Conservation (phyloP, 2,888 invertebrate genomes). For the Yponomeuta plumbellus region DNA sequence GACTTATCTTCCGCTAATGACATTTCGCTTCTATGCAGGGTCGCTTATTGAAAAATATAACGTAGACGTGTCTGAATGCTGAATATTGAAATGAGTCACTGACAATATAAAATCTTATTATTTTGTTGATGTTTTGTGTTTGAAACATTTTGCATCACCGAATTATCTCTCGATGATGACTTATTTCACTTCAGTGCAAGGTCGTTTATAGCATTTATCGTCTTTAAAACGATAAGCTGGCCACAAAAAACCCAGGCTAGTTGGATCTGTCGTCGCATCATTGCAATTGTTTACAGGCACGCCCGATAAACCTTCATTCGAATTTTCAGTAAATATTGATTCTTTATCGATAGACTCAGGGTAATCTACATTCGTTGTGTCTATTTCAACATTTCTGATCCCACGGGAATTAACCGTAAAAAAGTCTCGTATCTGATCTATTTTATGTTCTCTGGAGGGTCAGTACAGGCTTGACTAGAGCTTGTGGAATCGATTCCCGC, state of each 20-base stretch:
- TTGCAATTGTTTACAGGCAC: not conserved
- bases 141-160: not conserved
- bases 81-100: not conserved
- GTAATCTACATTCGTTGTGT: not conserved
- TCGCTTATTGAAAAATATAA: too few relatives aligned
- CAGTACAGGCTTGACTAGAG: too few relatives aligned
- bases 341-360: not conserved
- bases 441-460: too few relatives aligned
- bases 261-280: not conserved
- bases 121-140: constrained; percentile 1
- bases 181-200: not conserved
- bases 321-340: not conserved
- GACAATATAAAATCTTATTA: not conserved
- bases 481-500: too few relatives aligned
- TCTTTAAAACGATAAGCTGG: not conserved
- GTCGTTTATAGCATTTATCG: not conserved
- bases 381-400: not conserved
- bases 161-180: not conserved
- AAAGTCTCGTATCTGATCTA: not conserved
- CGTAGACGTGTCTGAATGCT: not conserved
- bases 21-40: too few relatives aligned
- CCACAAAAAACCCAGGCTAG: not conserved
- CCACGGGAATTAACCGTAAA: not conserved
- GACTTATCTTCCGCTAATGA: too few relatives aligned
- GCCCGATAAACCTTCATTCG: not conserved